Evolutionary conservation across 2,113 vertebrate genomes (phyloP).

Genomic region (Talpa occidentalis): DNA sequence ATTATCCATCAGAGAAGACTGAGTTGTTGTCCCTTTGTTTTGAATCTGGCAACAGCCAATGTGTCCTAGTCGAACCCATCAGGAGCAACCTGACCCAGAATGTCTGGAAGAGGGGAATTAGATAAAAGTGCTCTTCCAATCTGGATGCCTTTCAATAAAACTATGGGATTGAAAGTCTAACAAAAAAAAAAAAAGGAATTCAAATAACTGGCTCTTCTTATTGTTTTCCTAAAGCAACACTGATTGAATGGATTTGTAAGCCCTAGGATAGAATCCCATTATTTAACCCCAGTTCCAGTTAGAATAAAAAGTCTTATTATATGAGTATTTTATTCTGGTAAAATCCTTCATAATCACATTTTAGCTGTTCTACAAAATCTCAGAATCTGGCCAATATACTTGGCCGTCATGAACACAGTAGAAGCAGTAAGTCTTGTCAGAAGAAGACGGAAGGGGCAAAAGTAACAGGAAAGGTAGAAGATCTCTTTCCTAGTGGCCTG

Average conservation of each 20-base stretch:
- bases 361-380: conserved; percentile 14
- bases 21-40: neutral
- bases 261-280: neutral
- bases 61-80: neutral
- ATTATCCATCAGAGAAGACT: neutral
- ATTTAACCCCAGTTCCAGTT: neutral
- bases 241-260: neutral
- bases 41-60: neutral
- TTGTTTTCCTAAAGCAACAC: conserved; percentile 37
- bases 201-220: conserved; percentile 30
- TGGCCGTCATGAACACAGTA: neutral
- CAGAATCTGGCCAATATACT: neutral
- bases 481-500: neutral
- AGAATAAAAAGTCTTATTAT: conserved; percentile 34
- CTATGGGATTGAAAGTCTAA: conserved; percentile 42
- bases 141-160: conserved; percentile 21
- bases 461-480: neutral
- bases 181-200: conserved; percentile 43
- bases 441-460: neutral
- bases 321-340: neutral
- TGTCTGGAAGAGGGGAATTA: conserved; percentile 15
- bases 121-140: neutral
- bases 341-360: conserved; percentile 35
- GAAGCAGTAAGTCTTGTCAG: rapidly evolving
- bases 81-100: conserved; percentile 49